These are phyloP conservation scores for Macroramphosus scolopax DNA, from an alignment of 2,797 vertebrate genomes.

Conservation along the genomic window DNA sequence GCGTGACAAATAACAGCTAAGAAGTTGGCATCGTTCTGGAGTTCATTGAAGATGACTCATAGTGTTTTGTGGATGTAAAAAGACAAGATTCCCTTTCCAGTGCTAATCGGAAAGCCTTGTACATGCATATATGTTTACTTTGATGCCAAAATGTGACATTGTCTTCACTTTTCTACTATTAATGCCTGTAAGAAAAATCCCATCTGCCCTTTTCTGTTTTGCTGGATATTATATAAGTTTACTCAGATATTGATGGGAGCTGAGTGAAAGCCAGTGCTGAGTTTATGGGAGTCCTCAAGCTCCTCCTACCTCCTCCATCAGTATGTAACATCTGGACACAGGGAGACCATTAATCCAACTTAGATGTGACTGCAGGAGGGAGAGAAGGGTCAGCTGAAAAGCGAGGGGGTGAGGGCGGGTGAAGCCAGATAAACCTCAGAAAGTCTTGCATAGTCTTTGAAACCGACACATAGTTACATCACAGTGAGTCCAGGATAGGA, in stretches of 20 bases:
- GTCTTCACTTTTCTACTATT: not conserved
- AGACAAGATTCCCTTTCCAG: too few relatives aligned
- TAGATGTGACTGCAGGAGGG: conserved; percentile 55
- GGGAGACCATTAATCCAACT: conserved; percentile 72
- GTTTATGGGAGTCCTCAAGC: conserved; percentile 52
- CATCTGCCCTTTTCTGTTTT: conserved; percentile 2
- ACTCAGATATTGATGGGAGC: conserved; percentile 28
- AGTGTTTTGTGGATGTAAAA: conserved; percentile 1
- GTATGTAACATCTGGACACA: conserved; percentile 77
- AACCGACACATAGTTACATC: conserved; percentile 45
- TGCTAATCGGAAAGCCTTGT: too few relatives aligned
- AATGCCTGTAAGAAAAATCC: not conserved
- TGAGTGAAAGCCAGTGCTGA: conserved; percentile 43
- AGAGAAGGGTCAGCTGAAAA: conserved; percentile 21
- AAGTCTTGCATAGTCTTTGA: conserved; percentile 14
- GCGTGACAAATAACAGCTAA: too few relatives aligned
- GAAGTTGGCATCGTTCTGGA: too few relatives aligned
- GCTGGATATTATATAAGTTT: conserved; percentile 43
- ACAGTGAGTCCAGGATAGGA: conserved; percentile 20
- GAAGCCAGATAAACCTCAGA: conserved; percentile 44
- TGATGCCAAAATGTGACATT: not conserved
- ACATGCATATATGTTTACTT: conserved; percentile 8
- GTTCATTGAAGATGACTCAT: too few relatives aligned
- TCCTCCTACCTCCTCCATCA: conserved; percentile 64
- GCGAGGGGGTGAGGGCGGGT: conserved; percentile 32